phyloP scores from a whole-genome alignment of 2,888 invertebrate genomes.

The Leptinotarsa peninsularis region DNA sequence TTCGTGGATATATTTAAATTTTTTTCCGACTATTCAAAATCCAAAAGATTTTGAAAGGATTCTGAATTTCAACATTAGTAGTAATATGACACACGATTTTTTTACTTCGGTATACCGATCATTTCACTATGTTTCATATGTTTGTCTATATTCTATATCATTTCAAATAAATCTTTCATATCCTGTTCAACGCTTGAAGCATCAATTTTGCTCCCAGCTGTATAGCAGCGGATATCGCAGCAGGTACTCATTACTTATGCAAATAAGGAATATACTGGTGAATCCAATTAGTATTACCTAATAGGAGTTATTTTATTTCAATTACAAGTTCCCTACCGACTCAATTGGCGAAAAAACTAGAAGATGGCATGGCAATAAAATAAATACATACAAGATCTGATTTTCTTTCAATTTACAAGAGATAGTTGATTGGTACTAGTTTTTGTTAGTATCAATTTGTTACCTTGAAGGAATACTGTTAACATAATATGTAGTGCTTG shows the following conservation, averaged over 20 bases:
- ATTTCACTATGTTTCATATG: too few species aligned
- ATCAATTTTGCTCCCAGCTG: slow-evolving; percentile 14
- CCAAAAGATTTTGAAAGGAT: too few species aligned
- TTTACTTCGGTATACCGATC: too few species aligned
- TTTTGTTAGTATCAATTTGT: not conserved
- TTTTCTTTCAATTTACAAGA: slow-evolving; percentile 7
- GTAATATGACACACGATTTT: too few species aligned
- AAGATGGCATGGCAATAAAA: slow-evolving; percentile 18
- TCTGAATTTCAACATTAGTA: too few species aligned
- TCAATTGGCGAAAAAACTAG: slow-evolving; percentile 27
- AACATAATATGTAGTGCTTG: not conserved
- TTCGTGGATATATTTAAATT: too few species aligned
- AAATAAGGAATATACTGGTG: slow-evolving; percentile 34
- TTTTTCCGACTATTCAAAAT: too few species aligned
- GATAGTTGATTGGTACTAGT: not conserved
- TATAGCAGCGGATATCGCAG: slow-evolving; percentile 12
- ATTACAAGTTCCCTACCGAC: slow-evolving; percentile 28
- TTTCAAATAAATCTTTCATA: slow-evolving; percentile 39
- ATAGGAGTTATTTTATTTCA: slow-evolving; percentile 31
- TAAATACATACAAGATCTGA: not conserved
- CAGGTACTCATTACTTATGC: slow-evolving; percentile 29
- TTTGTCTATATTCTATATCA: too few species aligned
- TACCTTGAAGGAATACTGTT: not conserved
- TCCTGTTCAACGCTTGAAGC: slow-evolving; percentile 27
- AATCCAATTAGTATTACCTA: slow-evolving; percentile 38